These are phyloP conservation scores for Chrysotoxum bicinctum DNA, from an alignment of 2,888 invertebrate genomes.

Conservation along the genomic window DNA sequence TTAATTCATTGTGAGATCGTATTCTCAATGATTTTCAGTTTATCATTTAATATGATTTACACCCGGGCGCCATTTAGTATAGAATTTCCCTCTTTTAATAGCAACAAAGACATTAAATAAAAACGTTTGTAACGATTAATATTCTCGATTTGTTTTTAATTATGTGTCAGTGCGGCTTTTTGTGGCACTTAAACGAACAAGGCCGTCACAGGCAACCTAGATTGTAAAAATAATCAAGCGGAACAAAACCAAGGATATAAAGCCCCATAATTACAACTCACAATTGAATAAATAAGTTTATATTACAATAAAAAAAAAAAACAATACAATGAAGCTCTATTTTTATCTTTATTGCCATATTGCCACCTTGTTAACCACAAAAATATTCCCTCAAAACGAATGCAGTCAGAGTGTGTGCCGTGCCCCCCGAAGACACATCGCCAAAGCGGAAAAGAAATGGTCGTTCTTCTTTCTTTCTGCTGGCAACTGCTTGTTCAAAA, in stretches of 20 bases:
- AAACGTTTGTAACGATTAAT: not conserved
- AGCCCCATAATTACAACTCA: not conserved
- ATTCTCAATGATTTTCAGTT: no score
- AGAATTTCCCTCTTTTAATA: not conserved
- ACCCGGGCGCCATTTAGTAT: conserved; percentile 1
- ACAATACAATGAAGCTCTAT: conserved; percentile 11
- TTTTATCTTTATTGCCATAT: conserved; percentile 23
- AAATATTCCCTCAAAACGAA: not conserved
- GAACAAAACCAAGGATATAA: conserved; percentile 4
- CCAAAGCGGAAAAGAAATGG: conserved; percentile 11
- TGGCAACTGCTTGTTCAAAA: not conserved
- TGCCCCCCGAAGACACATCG: not conserved
- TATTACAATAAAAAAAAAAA: conserved; percentile 3
- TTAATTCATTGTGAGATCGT: no score
- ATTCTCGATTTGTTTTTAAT: not conserved
- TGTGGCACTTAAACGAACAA: not conserved
- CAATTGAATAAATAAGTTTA: not conserved
- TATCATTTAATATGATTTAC: no score
- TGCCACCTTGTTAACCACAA: conserved; percentile 21
- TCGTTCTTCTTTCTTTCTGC: not conserved
- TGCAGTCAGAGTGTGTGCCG: not conserved
- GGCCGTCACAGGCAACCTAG: not conserved
- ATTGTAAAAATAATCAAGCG: conserved; percentile 23
- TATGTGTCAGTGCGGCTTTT: not conserved
- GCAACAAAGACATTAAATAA: not conserved